Conservation (phyloP, 1,140 invertebrate genomes). For the Papilio polytes region DNA sequence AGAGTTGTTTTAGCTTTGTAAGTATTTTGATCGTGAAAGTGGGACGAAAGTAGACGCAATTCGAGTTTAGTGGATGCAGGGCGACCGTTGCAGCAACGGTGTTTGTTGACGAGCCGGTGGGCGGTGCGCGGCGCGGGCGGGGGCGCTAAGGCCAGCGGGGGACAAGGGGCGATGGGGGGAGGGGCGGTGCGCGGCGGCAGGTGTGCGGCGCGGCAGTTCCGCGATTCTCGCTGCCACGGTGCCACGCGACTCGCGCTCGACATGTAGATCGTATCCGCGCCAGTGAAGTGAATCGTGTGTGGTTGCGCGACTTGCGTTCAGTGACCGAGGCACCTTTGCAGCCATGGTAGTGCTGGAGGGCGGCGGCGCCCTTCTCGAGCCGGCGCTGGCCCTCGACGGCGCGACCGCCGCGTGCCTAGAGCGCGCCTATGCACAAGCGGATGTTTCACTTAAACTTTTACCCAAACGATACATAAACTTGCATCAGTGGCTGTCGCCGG, state of each 20-base stretch:
- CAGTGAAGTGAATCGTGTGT: constrained; percentile 63
- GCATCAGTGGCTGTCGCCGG: constrained; percentile 93
- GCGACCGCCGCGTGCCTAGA: constrained; percentile 85
- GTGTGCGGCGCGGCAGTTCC: constrained; percentile 77
- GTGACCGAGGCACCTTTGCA: constrained; percentile 54
- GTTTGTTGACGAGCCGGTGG: constrained; percentile 76
- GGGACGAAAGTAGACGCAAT: constrained; percentile 66
- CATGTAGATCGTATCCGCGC: constrained; percentile 64
- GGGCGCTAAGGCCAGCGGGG: constrained; percentile 48
- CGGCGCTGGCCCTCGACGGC: constrained; percentile 79
- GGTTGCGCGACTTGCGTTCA: constrained; percentile 55
- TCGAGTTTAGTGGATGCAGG: constrained; percentile 65
- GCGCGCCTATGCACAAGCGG: constrained; percentile 90
- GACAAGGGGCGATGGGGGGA: constrained; percentile 65
- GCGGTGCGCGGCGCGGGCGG: constrained; percentile 67
- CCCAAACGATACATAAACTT: constrained; percentile 94
- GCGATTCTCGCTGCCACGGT: constrained; percentile 66
- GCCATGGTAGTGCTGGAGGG: constrained; percentile 90
- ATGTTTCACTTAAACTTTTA: constrained; percentile 92
- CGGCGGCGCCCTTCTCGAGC: constrained; percentile 84
- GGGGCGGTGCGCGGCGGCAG: constrained; percentile 59
- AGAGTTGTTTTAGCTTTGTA: background rate
- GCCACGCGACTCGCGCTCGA: constrained; percentile 63
- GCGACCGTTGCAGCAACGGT: constrained; percentile 75
- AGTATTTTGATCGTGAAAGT: constrained; percentile 58